Evolutionary conservation across 2,888 invertebrate species (phyloP), one percentile per base, ranked within the genome.

Genomic region (Oegoconia quadripuncta): DNA sequence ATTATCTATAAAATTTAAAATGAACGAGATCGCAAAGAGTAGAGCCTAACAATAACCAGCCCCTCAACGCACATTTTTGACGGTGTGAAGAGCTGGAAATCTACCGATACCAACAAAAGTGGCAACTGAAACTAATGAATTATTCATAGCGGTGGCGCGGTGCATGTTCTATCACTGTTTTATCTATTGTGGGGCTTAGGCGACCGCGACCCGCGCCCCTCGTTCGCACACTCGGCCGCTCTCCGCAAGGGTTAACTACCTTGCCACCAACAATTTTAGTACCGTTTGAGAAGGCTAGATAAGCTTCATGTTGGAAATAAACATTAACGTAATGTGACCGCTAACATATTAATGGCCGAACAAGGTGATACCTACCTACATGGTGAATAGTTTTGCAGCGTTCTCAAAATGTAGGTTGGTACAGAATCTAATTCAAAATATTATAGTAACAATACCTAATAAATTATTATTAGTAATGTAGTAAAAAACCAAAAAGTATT

Each of bases 111-210:
- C 76, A 78, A 83, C 87, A 81, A 84, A 83, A 86, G 87, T 87
- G 83, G 86, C 84, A 86, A 87, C 83, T 79, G 88, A 83, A 84
- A 79, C 87, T 86, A 77, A 87, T 88, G 88, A 88, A 88, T 88
- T 79, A 88, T 88, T 88, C 88, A 88, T 83, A 69, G 58, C 74
- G 73, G 74, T 79, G 83, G 80, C 73, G 78, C 82, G 83, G 87
- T 84, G 88, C 88, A 88, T 88, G 88, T 88, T 87, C 88, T 88
- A 88, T 88, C 88, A 83, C 88, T 88, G 88, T 88, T 88, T 86
- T 88, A 88, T 88, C 88, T 88, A 88, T 88, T 83, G 87, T 74
- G 87, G 76, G 80, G 72, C 74, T 74, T 66, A 68, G 69, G 60
- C 55, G 54, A 44, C 56, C 64, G 65, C 68, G 64, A 58, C 65